Evolutionary conservation across 2,113 vertebrate species (phyloP).

Genomic region (Trematocara zebra): DNA sequence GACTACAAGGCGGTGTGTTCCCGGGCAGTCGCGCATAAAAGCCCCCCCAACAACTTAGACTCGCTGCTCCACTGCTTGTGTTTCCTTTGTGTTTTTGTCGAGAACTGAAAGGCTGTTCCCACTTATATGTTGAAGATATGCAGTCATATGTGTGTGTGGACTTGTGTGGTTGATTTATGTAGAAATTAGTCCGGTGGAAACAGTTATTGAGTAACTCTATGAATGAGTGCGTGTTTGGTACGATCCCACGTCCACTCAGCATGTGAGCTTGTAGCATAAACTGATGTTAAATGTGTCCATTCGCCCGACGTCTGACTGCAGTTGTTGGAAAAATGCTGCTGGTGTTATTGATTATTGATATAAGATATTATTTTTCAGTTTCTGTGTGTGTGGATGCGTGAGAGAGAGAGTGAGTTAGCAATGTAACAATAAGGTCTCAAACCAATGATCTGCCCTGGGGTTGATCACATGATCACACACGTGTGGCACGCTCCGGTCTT

Average conservation of each 20-base stretch:
- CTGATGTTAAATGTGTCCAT: not conserved
- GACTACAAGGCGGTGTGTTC: not conserved
- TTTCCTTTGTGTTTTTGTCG: not conserved
- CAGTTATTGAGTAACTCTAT: not conserved
- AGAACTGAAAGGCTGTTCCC: not conserved
- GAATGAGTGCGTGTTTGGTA: not conserved
- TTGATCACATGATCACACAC: not conserved
- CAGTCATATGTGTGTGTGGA: not conserved
- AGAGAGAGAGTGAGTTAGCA: not conserved
- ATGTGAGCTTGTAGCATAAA: not conserved
- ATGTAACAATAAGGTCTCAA: not conserved
- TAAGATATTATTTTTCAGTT: not conserved
- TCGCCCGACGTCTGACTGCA: not conserved
- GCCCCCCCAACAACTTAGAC: not conserved
- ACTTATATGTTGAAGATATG: not conserved
- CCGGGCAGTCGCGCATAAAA: not conserved
- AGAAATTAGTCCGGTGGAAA: not conserved
- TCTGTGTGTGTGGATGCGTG: not conserved
- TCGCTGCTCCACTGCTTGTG: not conserved
- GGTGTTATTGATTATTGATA: not conserved
- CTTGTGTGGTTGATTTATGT: not conserved
- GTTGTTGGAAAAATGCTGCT: not conserved
- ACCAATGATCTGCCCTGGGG: not conserved
- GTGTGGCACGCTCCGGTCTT: not conserved
- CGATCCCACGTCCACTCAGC: not conserved